A percentile compares a stretch with the other conserved stretches of the same genome.
Conservation (phyloP, 2,888 invertebrate species). For the Dryobotodes eremita region DNA sequence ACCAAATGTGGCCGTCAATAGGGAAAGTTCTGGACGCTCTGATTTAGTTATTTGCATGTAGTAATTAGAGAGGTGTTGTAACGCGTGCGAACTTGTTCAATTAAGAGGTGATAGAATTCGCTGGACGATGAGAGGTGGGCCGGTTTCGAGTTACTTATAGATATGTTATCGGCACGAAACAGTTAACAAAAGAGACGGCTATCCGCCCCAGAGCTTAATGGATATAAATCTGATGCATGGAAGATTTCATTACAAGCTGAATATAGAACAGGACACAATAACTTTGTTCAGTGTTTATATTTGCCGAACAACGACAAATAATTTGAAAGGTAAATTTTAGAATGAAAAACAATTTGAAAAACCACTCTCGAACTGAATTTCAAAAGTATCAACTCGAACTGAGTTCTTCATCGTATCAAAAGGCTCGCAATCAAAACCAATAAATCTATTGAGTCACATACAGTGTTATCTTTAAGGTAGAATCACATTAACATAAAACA, state of each 20-base stretch:
- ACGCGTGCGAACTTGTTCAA: constrained; percentile 49
- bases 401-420: too few relatives aligned
- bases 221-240: not conserved
- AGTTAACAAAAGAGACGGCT: not conserved
- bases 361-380: not conserved
- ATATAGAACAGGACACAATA: not conserved
- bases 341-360: not conserved
- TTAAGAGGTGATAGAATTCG: constrained; percentile 48
- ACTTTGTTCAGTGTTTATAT: not conserved
- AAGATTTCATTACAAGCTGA: not conserved
- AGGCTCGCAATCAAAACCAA: not conserved
- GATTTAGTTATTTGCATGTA: constrained; percentile 59
- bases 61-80: constrained; percentile 52
- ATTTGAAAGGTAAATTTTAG: not conserved
- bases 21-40: constrained; percentile 63
- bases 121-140: constrained; percentile 23
- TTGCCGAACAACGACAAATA: not conserved
- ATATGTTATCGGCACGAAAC: constrained; percentile 26
- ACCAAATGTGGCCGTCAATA: constrained; percentile 71
- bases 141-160: constrained; percentile 9
- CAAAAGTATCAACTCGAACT: too few relatives aligned
- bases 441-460: constrained; percentile 21
- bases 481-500: constrained; percentile 47
- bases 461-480: constrained; percentile 11
- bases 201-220: not conserved